Base-by-base conservation (phyloP, 2,888 invertebrate species). In the Xylota sylvarum region DNA sequence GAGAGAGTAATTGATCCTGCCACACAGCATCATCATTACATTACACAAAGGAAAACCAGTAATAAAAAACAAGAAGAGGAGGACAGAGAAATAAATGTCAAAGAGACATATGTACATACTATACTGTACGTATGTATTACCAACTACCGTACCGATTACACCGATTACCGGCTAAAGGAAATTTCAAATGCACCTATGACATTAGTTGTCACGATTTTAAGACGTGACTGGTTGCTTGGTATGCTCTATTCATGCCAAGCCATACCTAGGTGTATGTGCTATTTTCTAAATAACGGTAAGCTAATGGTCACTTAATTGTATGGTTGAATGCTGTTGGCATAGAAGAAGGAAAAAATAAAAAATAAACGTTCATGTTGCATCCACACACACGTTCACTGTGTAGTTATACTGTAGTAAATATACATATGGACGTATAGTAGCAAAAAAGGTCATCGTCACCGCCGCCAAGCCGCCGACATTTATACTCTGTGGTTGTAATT, bases 151-250 rank as follows among this genome's bases (percentile, higher is more conserved):
- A 64, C 46, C 69, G 70, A 79, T 78, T 78, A 78, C 60, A 67
- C 40, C 67, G 37, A 74, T 73, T 86, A 77, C 86, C 86, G 86
- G 86, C 82, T 81, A 79, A 62, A 82, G 81, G 73, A 86, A 81
- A 76, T 80, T 76, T 80, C 46, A 65, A 84, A 80, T 80, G 80
- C 85, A 81, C 85, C 85, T 86, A 78, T 86, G 86, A 86, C 86
- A 64, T 80, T 87, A 73, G 78, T 58, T 84, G 88, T 89, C 89
- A 89, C 89, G 89, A 89, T 81, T 88, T 88, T 64, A 46, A 81
- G 88, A 89, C 89, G 89, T 89, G 89, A 89, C 89, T 88, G 85
- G 74, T 50, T 73, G 67, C 67, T 30, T 46, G 48, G 40, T 23
- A 60, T 78, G 60, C 60, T 37, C 50, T 37, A 10, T 56, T 46